phyloP scores from a whole-genome alignment of 2,888 invertebrate genomes.

The Protophormia terraenovae region DNA sequence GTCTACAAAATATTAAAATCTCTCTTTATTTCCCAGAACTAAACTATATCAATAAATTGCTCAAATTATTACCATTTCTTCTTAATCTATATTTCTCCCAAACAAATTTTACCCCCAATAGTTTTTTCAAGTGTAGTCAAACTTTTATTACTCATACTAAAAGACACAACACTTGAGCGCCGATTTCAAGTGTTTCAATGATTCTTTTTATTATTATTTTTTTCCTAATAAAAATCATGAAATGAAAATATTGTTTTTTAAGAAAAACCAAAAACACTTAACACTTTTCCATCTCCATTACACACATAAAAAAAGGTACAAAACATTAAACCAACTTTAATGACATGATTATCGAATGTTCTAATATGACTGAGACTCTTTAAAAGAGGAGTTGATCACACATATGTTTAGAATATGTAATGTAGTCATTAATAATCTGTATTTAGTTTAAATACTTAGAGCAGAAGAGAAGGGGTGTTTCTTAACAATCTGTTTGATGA shows the following conservation, averaged over 20 bases:
- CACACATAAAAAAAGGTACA: slow-evolving; percentile 17
- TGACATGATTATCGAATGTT: slow-evolving; percentile 53
- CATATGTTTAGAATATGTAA: slow-evolving; percentile 55
- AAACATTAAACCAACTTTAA: slow-evolving; percentile 41
- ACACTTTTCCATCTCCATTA: slow-evolving; percentile 69
- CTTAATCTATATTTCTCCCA: too few species aligned
- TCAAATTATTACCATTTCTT: background rate
- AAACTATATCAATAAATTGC: too few species aligned
- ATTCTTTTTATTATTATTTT: slow-evolving; percentile 16
- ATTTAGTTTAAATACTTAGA: background rate
- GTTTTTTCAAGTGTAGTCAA: slow-evolving; percentile 9
- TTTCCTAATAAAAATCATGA: slow-evolving; percentile 26
- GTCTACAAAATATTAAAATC: background rate
- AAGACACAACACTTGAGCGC: background rate
- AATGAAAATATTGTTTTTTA: slow-evolving; percentile 41
- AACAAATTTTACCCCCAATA: background rate
- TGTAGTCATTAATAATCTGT: slow-evolving; percentile 51
- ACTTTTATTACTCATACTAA: background rate
- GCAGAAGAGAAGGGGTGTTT: slow-evolving; percentile 20
- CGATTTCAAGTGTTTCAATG: slow-evolving; percentile 11
- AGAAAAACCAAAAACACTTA: slow-evolving; percentile 68
- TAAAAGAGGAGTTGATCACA: slow-evolving; percentile 55
- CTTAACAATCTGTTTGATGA: slow-evolving; percentile 32
- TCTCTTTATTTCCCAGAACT: too few species aligned
- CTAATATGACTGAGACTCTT: background rate